Base-by-base conservation (phyloP, 2,888 invertebrate species). In the Choristoneura rosaceana region DNA sequence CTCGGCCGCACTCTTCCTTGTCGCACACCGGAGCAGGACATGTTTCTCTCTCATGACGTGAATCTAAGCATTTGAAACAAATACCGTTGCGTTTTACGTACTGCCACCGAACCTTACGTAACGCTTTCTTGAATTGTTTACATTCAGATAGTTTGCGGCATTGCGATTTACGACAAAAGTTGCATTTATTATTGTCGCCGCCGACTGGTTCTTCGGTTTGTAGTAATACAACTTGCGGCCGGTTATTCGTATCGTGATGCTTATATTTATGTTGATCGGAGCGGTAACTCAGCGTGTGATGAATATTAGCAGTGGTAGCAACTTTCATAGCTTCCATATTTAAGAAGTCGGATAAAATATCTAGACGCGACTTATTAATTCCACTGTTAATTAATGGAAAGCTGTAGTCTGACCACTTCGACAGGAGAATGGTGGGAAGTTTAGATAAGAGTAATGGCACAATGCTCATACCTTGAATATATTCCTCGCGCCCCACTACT, bases 401-500 rank as follows among this genome's bases (percentile, higher is more conserved):
- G 17, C 45, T 41, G 59, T 67, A 74, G 41, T 74, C 70, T 2
- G 67, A n/a, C 70, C 74, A 74, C 45, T 70, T 70, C 8, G 67
- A 50, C 4, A 69, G 5, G n/a, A 69, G 59, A 34, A 69, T 55
- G 34, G 69, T 55, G 17, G 69, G 69, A 10, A 69, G 47, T 34
- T 68, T 68, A 2, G 67, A 68, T 50, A 69, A 15, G 9, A 69
- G 12, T 62, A 69, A 52, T 7, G 69, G 17, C 7, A 69, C 61
- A 14, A 61, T 69, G 50, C 60, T 61, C 50, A 69, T 38, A 61
- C 50, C 69, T 61, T 69, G 69, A 9, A 17, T 8, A 61, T 61
- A 69, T 38, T 69, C 43, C 41, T 62, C 65, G 45, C 62, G 50
- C 17, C 52, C 47, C 8, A 69, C 59, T 10, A 58, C 68, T 7